Base-by-base conservation (phyloP, 2,113 vertebrate genomes). In the Ammodytes dubius region DNA sequence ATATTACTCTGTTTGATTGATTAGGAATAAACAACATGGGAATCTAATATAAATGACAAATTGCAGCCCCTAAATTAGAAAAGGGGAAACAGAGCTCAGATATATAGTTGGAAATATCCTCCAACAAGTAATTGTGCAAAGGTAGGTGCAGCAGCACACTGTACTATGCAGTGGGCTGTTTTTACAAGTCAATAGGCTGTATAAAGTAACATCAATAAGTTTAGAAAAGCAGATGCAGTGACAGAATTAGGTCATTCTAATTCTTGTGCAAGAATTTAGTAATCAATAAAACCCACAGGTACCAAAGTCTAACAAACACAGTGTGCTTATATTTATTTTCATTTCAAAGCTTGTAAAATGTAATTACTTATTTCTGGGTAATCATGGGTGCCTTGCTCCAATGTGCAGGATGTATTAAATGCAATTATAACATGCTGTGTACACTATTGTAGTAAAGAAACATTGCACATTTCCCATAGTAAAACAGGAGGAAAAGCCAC, bases 41-140 rank as follows among this genome's bases (percentile, higher is more conserved):
- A 79, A 76, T 75, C n/a, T 0, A 2, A 81, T 56, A 69, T 8
- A n/a, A 52, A 56, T 6, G 47, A 81, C 10, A 15, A 2, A 49
- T 50, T 46, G 60, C 52, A 68, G 13, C 35, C 37, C 7, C 47
- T 39, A 69, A 78, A 43, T 15, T 13, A 11, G 13, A 27, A 66
- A 56, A 11, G 15, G 15, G 61, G 27, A 73, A 56, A 69, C 27
- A 27, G 27, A 27, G 39, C 8, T 4, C 54, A 10, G 6, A 50
- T 35, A 10, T 12, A 12, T 12, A 9, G 52, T 15, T 56, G 15
- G 53, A 70, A 14, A 35, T 3, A 5, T 13, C 47, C 17, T 45
- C 15, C 19, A 2, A 9, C 7, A 15, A 14, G 9, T 5, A 59
- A 7, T 43, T 17, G 45, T 35, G 37, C 5, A 5, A 54, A 0